These are phyloP conservation scores for Cyclura pinguis DNA, from an alignment of 2,797 vertebrate genomes.

Conservation along the genomic window DNA sequence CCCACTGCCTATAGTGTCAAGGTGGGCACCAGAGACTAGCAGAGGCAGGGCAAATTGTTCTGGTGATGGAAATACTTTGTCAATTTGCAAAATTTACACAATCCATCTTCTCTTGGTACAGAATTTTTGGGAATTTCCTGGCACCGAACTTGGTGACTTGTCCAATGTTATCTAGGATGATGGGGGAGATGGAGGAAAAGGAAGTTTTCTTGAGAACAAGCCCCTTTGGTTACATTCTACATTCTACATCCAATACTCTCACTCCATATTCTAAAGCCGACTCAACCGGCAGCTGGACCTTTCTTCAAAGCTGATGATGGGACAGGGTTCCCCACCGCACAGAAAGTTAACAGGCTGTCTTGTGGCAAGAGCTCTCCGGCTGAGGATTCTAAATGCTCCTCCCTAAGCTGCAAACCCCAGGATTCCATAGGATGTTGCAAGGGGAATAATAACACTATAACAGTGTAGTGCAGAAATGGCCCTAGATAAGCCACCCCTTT, in stretches of 20 bases:
- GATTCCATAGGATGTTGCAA: too few relatives aligned
- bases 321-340: not conserved
- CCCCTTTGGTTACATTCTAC: not conserved
- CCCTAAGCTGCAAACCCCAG: too few relatives aligned
- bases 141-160: too few relatives aligned
- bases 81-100: not conserved
- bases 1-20: not conserved
- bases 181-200: too few relatives aligned
- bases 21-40: not conserved
- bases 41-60: not conserved
- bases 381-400: too few relatives aligned
- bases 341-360: not conserved
- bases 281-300: not conserved
- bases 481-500: too few relatives aligned
- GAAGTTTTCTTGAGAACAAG: not conserved
- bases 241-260: not conserved
- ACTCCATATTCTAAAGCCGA: not conserved
- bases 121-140: too few relatives aligned
- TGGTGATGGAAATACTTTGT: not conserved
- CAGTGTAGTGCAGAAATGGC: too few relatives aligned
- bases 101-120: too few relatives aligned
- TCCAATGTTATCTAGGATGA: too few relatives aligned
- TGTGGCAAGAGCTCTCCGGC: too few relatives aligned
- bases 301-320: not conserved
- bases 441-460: too few relatives aligned